These are phyloP conservation scores for Oreochromis mossambicus DNA, from an alignment of 2,797 vertebrate genomes.

Conservation along the genomic window DNA sequence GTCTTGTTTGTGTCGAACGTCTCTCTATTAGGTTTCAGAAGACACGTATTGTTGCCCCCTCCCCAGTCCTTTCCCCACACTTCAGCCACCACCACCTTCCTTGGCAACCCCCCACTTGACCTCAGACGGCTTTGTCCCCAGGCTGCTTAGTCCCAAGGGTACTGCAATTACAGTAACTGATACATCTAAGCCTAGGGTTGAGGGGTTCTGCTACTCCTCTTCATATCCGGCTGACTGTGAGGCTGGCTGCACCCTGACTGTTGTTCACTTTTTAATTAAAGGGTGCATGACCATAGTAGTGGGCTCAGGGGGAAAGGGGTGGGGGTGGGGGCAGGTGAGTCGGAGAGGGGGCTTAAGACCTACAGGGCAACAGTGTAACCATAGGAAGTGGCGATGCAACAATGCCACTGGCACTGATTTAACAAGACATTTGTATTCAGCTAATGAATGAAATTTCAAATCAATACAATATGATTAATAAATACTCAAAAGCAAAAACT, in stretches of 20 bases:
- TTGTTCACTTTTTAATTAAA: constrained; percentile 77
- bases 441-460: not conserved
- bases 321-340: not conserved
- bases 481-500: not conserved
- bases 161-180: constrained; percentile 80
- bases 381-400: constrained; percentile 1
- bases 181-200: constrained; percentile 73
- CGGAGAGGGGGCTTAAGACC: not conserved
- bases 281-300: constrained; percentile 53
- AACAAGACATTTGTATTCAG: not conserved
- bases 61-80: constrained; percentile 48
- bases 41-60: constrained; percentile 46
- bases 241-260: constrained; percentile 69
- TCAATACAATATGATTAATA: not conserved
- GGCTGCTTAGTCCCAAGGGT: constrained; percentile 65
- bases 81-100: constrained; percentile 50
- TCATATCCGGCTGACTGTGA: constrained; percentile 76
- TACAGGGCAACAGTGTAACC: constrained; percentile 34
- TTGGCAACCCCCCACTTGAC: constrained; percentile 66
- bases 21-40: constrained; percentile 73
- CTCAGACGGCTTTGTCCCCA: constrained; percentile 68
- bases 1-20: constrained; percentile 63
- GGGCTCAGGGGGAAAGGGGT: not conserved
- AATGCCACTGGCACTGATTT: not conserved
- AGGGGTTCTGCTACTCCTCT: constrained; percentile 61